Percentiles rank a stretch among this genome's conserved stretches.
Conservation (phyloP, 1,140 invertebrate species). For the Camponotus vicinus region DNA sequence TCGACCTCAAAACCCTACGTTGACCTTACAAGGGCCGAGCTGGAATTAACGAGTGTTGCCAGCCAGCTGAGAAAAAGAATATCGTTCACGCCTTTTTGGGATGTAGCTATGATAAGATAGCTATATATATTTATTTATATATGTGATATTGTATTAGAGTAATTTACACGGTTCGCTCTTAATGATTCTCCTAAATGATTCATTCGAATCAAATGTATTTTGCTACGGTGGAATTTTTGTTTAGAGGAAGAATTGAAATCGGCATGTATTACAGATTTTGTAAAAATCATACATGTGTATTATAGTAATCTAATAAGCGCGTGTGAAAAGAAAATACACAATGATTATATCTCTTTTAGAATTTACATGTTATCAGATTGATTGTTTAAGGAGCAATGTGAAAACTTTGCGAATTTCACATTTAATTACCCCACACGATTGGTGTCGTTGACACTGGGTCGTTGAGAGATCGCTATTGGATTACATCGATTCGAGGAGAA, state of each 20-base stretch:
- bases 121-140: conserved; percentile 24
- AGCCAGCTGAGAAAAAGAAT: conserved; percentile 65
- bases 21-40: conserved; percentile 59
- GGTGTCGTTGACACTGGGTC: conserved; percentile 14
- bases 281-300: no score
- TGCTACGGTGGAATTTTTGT: background rate
- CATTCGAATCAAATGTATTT: background rate
- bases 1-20: conserved; percentile 50
- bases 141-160: conserved; percentile 55
- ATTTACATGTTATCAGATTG: background rate
- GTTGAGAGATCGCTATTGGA: conserved; percentile 11
- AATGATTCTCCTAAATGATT: conserved; percentile 13
- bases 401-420: background rate
- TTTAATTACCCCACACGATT: conserved; percentile 36
- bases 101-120: conserved; percentile 75
- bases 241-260: background rate
- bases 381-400: background rate
- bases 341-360: background rate
- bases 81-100: conserved; percentile 73
- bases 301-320: no score
- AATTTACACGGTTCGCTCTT: conserved; percentile 1
- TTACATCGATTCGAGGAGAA: conserved; percentile 43
- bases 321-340: background rate
- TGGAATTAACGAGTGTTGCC: conserved; percentile 52
- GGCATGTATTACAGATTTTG: no score